Base-by-base conservation (phyloP, 2,113 vertebrate genomes). In the Notarius lentiginosus region DNA sequence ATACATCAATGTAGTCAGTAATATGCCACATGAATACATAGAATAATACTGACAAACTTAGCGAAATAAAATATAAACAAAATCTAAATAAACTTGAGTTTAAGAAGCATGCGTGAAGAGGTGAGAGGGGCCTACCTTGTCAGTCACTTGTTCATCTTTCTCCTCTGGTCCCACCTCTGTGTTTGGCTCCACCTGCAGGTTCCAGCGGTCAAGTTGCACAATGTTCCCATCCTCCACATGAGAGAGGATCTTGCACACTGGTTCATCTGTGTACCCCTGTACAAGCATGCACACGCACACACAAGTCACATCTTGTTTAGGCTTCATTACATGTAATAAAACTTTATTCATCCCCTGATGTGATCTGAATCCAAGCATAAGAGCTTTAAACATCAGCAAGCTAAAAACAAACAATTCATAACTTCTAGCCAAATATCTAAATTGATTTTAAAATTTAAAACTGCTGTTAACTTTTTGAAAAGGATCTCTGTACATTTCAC, bases 201-300 rank as follows among this genome's bases (percentile, higher is more conserved):
- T 96, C 97, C 97, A 97, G 86, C 97, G 96, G 89, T 97, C 97
- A 0, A 97, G 94, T 92, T 97, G 96, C 68, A 97, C 96, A 72
- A 97, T 95, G 20, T 96, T 95, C 1, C 97, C 97, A 41, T 97
- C 97, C 89, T 97, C 97, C 24, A 97, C 96, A 0, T 97, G 96
- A 0, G 96, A 97, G 12, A 97, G 94, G 91, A 97, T 97, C 92
- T 97, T 97, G n/a, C 96, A 95, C 76, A 97, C 94, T 0, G 97
- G 97, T 91, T 97, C 97, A 49, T 97, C 97, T 0, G 97, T 97
- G 90, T 97, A 97, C 86, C 96, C 97, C 97, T 97, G 90, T 65
- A 7, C 5, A 61, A 11, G 51, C 20, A n/a, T n/a, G n/a, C n/a
- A n/a, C 27, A 49, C 18, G 49, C 72, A 73, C 72, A 75, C 15